These are phyloP conservation scores for Drosophila sp. DNA, from an alignment of 1,140 invertebrate species.

Conservation along the genomic window DNA sequence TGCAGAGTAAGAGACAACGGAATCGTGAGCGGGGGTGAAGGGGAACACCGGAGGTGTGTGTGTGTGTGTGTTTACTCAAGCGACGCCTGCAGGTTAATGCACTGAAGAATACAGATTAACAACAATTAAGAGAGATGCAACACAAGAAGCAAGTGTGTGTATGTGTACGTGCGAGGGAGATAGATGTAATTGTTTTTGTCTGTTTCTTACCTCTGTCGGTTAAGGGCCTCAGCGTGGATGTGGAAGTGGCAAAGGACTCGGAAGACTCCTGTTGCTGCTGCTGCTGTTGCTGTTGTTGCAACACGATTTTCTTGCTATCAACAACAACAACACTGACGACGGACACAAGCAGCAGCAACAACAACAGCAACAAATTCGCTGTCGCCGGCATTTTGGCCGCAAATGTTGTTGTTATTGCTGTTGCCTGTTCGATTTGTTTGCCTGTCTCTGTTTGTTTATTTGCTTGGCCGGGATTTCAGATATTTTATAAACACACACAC, in stretches of 20 bases:
- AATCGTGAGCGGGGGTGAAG: no score
- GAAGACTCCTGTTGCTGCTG: conserved; percentile 62
- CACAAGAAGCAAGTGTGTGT: conserved; percentile 5
- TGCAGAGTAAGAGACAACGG: no score
- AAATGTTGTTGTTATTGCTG: conserved; percentile 34
- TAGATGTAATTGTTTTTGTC: conserved; percentile 33
- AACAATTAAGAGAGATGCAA: conserved; percentile 46
- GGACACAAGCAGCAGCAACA: conserved; percentile 52
- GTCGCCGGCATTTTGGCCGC: conserved; percentile 74
- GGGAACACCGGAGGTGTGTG: not conserved
- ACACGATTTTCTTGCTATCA: conserved; percentile 30
- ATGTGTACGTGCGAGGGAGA: not conserved
- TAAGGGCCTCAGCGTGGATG: conserved; percentile 45
- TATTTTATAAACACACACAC: conserved; percentile 1
- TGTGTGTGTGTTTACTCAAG: conserved; percentile 27
- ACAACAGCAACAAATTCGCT: conserved; percentile 65
- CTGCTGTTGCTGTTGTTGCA: conserved; percentile 42
- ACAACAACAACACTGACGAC: conserved; percentile 39
- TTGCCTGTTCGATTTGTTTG: conserved; percentile 42
- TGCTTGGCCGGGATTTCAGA: conserved; percentile 18
- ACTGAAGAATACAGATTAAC: conserved; percentile 50
- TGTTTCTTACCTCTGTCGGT: conserved; percentile 65
- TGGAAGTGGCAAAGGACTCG: conserved; percentile 14
- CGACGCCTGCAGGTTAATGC: conserved; percentile 51
- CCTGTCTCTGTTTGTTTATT: conserved; percentile 33